A percentile compares a stretch with the other conserved stretches of the same genome.
phyloP scores from a whole-genome alignment of 2,113 vertebrate species.

The Cariama cristata region DNA sequence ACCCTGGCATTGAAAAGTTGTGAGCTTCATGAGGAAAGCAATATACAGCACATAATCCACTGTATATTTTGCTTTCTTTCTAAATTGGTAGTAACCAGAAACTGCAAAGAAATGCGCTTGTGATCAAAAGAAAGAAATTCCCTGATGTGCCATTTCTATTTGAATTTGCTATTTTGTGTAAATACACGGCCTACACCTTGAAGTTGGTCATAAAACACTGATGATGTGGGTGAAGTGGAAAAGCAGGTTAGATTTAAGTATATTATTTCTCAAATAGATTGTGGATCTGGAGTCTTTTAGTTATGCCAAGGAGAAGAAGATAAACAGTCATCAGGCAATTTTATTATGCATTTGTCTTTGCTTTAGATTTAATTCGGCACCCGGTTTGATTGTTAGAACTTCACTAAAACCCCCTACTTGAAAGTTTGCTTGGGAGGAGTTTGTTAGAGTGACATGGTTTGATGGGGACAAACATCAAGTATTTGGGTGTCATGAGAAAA shows the following conservation, averaged over 20 bases:
- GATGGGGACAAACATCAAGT: not conserved
- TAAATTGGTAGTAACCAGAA: not conserved
- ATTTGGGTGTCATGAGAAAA: not conserved
- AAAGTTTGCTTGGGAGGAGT: not conserved
- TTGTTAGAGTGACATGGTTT: not conserved
- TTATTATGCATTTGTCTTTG: conserved; percentile 14
- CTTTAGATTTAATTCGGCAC: not conserved
- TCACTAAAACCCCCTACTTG: not conserved
- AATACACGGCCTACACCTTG: not conserved
- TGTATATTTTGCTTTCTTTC: not conserved
- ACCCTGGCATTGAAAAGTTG: not conserved
- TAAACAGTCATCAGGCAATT: not conserved
- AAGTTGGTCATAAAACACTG: not conserved
- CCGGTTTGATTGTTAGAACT: not conserved
- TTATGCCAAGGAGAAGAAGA: not conserved
- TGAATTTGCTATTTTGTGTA: conserved; percentile 34
- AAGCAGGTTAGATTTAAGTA: conserved; percentile 8
- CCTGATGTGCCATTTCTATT: not conserved
- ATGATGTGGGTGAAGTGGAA: conserved; percentile 17
- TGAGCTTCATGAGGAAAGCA: not conserved
- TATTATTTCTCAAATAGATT: not conserved
- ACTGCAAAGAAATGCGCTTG: not conserved
- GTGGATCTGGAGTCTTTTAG: not conserved
- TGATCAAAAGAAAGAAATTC: conserved; percentile 2
- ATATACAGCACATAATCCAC: not conserved